Base-by-base conservation (phyloP, 2,888 invertebrate species). In the Lochmaea capreae region DNA sequence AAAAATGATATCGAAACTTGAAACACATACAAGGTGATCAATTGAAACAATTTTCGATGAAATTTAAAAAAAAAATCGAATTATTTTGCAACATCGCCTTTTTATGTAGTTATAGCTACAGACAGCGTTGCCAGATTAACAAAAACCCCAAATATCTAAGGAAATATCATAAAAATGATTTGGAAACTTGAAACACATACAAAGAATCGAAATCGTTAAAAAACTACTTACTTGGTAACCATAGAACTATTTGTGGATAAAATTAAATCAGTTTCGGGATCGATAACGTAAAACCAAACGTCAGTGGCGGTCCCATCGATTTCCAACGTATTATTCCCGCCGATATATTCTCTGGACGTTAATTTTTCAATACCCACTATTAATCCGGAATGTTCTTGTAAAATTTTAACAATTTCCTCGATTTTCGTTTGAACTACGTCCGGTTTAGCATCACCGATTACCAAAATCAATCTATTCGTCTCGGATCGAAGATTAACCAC, bases 251-350 rank as follows among this genome's bases (percentile, higher is more conserved):
- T 95, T 63, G 94, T 90, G 0, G 90, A 88, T 54, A 97, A 86
- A 78, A 97, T 94, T 66, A 88, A 88, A 77, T 95, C 95, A 0
- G 92, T 93, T 68, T 89, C 89, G 0, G 96, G 96, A 87, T 97
- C 95, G 3, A 97, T 89, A 0, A 94, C 90, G 82, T 96, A 96
- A 85, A 97, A 92, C 95, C 96, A 96, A 8, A 96, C 91, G 81
- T 97, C 96, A 0, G 96, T 95, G 9, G 94, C 95, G 8, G 90
- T 89, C 0, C 91, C 88, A 84, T 95, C 93, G 49, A 87, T 87
- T 79, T 93, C 93, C 22, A 95, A 86, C 0, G 94, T 94, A 5
- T 94, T 93, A 84, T 95, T 96, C 66, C 91, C 91, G 12, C 92
- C 92, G 11, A 94, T 85, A 79, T 89, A 92, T 83, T 94, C 93